Evolutionary conservation across 1,140 invertebrate species (phyloP).

Genomic region (Habropoda laboriosa): DNA sequence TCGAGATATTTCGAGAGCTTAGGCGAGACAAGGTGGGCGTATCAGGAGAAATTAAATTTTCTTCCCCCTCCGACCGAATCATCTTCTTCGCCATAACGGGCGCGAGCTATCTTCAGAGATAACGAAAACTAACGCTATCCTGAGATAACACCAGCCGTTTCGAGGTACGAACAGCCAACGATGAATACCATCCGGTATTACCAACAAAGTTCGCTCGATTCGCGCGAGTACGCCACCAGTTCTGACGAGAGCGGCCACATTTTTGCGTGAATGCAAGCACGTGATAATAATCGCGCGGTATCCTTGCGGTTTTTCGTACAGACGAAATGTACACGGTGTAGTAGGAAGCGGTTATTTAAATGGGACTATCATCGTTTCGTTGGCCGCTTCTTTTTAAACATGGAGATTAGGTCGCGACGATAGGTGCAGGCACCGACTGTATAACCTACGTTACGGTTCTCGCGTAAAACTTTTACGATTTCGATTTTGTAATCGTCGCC

Average conservation of each 20-base stretch:
- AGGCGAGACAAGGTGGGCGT: constrained; percentile 14
- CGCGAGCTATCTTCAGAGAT: constrained; percentile 62
- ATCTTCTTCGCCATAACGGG: constrained; percentile 45
- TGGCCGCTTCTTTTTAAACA: neutral
- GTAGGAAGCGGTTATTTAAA: neutral
- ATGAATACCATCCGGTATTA: constrained; percentile 37
- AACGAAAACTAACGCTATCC: constrained; percentile 70
- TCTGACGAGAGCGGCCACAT: constrained; percentile 19
- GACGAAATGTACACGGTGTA: neutral
- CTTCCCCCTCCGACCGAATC: constrained; percentile 37
- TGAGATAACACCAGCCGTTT: constrained; percentile 68
- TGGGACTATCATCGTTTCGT: constrained; percentile 2
- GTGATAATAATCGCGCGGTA: constrained; percentile 29
- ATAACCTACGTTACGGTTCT: neutral
- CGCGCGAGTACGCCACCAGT: neutral
- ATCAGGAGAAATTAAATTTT: constrained; percentile 74
- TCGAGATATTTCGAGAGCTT: constrained; percentile 1
- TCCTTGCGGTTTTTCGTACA: neutral
- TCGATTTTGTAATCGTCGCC: constrained; percentile 27
- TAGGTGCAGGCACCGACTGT: neutral
- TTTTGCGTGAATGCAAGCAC: constrained; percentile 18
- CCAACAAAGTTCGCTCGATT: constrained; percentile 28
- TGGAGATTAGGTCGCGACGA: neutral
- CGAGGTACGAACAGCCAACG: neutral
- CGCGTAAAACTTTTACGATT: constrained; percentile 28